Evolutionary conservation across 2,797 vertebrate species (phyloP), one percentile per base, ranked within the genome.

Genomic region (Spinibarbus caldwelli): DNA sequence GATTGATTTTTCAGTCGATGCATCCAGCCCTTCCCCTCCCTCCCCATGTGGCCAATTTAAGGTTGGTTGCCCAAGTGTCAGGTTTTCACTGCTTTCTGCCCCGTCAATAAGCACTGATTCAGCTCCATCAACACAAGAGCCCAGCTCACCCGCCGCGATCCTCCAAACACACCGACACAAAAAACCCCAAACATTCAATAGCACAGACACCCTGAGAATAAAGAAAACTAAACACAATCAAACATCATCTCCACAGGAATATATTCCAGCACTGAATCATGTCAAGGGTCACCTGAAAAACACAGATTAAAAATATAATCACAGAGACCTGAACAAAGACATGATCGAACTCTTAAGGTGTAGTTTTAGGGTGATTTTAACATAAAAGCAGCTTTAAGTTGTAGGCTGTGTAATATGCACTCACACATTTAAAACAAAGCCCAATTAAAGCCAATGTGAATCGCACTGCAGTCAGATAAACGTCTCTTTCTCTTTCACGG

Each of bases 211-310:
- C 29, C 14, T 41, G 15, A 36, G 62, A 71, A 54, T 26, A 26
- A 43, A 14, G 62, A 21, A 59, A 81, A 76, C 8, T 11, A 78
- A 80, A 86, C 84, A 47, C 43, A 57, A 81, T 79, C 76, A 45
- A 84, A 82, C 88, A 79, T 82, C 15, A 62, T 54, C 45, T 38
- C 2, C 19, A 71, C 71, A 68, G 72, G 79, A 83, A 89, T 88
- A 86, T 89, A 71, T 89, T 64, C 29, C 41, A 57, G 47, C 68
- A 64, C 85, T 93, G 78, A 93, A 91, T 92, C 91, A 91, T 92
- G 49, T 71, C 57, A 62, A 62, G n/a, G 29, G 12, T 62, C 59
- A 26, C 29, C 57, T 59, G 11, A n/a, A 4, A 59, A 59, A 12
- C 59, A 15, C 5, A 29, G n/a, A 59, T 86, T 70, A 86, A 89